Evolutionary conservation across 2,797 vertebrate genomes (phyloP).

Genomic region (Sylvilagus floridanus): DNA sequence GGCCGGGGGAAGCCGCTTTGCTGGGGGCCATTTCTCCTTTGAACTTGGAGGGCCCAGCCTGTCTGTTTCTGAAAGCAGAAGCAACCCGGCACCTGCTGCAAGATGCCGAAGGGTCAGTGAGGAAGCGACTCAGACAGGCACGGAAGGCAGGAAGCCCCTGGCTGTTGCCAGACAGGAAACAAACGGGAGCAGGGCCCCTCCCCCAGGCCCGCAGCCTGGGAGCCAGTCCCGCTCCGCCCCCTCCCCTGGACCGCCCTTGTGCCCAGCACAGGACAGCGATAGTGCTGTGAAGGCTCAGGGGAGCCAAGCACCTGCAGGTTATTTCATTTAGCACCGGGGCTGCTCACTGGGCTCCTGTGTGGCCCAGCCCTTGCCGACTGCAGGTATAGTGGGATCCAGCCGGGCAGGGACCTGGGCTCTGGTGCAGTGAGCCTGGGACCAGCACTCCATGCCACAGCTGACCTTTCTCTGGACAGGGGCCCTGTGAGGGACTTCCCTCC

Average conservation of each 20-base stretch:
- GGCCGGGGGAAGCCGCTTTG: too few species aligned
- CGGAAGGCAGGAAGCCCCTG: constrained; percentile 37
- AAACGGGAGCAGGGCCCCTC: background rate
- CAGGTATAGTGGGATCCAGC: rapidly evolving
- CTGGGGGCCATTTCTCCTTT: background rate
- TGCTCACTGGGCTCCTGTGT: background rate
- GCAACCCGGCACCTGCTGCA: constrained; percentile 20
- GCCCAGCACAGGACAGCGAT: background rate
- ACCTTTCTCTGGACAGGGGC: background rate
- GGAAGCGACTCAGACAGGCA: constrained; percentile 35
- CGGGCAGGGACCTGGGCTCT: background rate
- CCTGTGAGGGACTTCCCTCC: background rate
- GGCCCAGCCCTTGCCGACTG: background rate
- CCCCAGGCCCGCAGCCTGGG: too few species aligned
- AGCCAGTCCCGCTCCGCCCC: background rate
- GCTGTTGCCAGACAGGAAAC: constrained; percentile 17
- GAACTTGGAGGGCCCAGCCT: background rate
- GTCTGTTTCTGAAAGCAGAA: background rate
- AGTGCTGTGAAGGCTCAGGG: background rate
- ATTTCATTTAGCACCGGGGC: background rate
- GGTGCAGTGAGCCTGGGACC: background rate
- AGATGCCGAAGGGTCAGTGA: background rate
- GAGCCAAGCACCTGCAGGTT: background rate
- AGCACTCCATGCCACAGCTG: rapidly evolving
- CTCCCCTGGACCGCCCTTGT: background rate